Base-by-base conservation (phyloP, 2,797 vertebrate genomes). In the Enteromius paludinosus region DNA sequence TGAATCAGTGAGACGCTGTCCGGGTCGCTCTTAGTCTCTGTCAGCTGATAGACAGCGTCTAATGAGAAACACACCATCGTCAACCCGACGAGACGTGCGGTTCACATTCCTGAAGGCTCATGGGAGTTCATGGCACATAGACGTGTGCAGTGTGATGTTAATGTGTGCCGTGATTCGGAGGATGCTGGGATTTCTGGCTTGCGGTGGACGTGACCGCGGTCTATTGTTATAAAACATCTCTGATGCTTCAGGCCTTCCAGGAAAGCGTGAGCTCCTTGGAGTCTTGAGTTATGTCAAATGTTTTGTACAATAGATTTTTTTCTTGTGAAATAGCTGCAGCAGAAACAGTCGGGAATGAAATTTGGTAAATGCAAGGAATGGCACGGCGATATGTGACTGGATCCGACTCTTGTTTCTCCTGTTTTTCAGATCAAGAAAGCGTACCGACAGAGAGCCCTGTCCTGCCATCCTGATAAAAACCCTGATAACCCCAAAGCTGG, bases 391-490 rank as follows among this genome's bases (percentile, higher is more conserved):
- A 23, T 28, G 23, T 23, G 18, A 9, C 47, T 54, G 33, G 61
- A n/a, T 30, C 20, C 45, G n/a, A 35, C n/a, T 78, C 15, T 9
- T 52, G 79, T 14, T 64, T 69, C 87, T 62, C 91, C 73, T 78
- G 47, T 91, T 65, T 86, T 88, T 12, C 90, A 99, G 98, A 96
- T 99, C 78, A 99, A 99, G 93, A 99, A 97, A 87, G 97, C 97
- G 0, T 99, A 97, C 90, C 92, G 98, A 82, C 96, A 97, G 92
- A 98, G 95, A 90, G 98, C 98, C 0, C 90, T 99, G 84, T 96
- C 93, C 3, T 99, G 98, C 89, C 98, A 99, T 91, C 98, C 98
- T 0, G 98, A 99, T 92, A 99, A 99, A 91, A 97, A 99, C 88
- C 98, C 97, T 0, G 97, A 99, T 89, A 96, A 99, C 87, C 97